Base-by-base conservation (phyloP, 2,888 invertebrate genomes). In the Phania funesta region DNA sequence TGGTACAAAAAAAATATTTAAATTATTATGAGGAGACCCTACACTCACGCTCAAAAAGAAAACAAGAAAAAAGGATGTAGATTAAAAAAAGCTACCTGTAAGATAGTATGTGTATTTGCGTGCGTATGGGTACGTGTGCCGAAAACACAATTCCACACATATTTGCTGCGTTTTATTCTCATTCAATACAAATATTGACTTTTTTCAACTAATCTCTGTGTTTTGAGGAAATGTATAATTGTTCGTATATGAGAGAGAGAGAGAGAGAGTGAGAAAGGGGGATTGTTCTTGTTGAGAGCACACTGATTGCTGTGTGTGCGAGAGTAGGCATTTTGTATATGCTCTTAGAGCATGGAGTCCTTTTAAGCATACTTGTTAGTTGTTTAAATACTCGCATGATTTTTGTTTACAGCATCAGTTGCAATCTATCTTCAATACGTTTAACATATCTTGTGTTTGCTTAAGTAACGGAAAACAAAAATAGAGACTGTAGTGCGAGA, bases 371-470 rank as follows among this genome's bases (percentile, higher is more conserved):
- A 35, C 16, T 9, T 67, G 29, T 52, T 41, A 8, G 46, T 18
- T 56, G 64, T 35, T 78, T 82, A 82, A 78, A 82, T 82, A 78
- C 32, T 58, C 22, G 46, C 1, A 9, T 20, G 38, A 54, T 78
- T 81, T 80, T 78, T 74, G 78, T 65, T 82, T 71, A 70, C 74
- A 74, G 73, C 74, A 82, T 78, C 74, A 82, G 82, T 82, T 82
- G 74, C 74, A 78, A 52, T 78, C 52, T 41, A 60, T 35, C 52
- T 32, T 56, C 65, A 54, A 65, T 48, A 38, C 74, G 32, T 41
- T 44, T 46, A 68, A 74, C 70, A 65, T 35, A 52, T 35, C 13
- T 22, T 32, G 22, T 18, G 48, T 44, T 62, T 68, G 29, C 41
- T 22, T 35, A 8, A 48, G 56, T 24, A 56, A 78, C 58, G 35